Evolutionary conservation across 2,113 vertebrate genomes (phyloP).

Genomic region (Zapus hudsonius): DNA sequence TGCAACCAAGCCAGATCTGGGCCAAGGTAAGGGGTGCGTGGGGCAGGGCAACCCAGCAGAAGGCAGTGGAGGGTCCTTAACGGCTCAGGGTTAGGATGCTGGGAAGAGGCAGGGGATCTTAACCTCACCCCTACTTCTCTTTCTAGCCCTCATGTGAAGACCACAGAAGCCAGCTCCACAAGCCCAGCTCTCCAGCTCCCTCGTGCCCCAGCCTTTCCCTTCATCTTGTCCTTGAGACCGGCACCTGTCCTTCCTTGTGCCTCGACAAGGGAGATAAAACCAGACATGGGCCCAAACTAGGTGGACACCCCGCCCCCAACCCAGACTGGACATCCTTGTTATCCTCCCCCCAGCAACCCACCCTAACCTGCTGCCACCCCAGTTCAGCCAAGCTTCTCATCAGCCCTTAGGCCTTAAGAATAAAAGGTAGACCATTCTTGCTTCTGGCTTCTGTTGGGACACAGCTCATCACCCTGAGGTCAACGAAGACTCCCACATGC

Average conservation of each 20-base stretch:
- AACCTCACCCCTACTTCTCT: not conserved
- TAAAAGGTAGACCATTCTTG: constrained; percentile 62
- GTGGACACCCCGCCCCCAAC: not conserved
- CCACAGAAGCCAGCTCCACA: not conserved
- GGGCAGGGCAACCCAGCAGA: not conserved
- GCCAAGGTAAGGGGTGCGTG: constrained; percentile 63
- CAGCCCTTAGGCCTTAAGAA: constrained; percentile 9
- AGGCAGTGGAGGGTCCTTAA: not conserved
- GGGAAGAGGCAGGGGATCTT: not conserved
- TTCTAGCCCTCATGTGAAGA: not conserved
- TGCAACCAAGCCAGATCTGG: not conserved
- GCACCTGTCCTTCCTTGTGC: not conserved
- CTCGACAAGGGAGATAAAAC: not conserved
- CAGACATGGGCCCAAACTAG: not conserved
- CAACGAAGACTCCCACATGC: not conserved
- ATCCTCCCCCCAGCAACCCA: not conserved
- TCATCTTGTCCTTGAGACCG: not conserved
- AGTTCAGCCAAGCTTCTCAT: constrained; percentile 21
- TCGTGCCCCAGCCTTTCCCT: not conserved
- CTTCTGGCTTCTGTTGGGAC: constrained; percentile 20
- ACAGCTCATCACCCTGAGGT: not conserved
- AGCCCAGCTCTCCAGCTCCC: not conserved
- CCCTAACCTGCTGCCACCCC: not conserved
- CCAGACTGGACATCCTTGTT: not conserved
- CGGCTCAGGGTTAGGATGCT: not conserved